These are phyloP conservation scores for Hapalemur alaotrensis DNA, from an alignment of 2,797 vertebrate species.

Conservation along the genomic window DNA sequence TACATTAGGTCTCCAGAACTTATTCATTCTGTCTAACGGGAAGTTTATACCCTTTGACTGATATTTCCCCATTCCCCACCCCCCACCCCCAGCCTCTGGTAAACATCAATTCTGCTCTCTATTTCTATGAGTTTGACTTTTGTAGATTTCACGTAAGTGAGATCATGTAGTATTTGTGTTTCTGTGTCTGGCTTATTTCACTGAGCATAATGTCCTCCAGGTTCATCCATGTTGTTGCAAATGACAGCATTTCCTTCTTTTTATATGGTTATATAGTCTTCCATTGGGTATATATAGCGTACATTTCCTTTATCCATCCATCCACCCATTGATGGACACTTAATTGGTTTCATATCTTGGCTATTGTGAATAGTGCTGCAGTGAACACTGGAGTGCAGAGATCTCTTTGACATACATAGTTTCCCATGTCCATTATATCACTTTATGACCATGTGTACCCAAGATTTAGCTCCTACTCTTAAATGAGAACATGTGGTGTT, in stretches of 20 bases:
- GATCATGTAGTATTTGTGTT: background rate
- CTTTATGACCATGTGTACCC: too few species aligned
- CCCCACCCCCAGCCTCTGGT: too few species aligned
- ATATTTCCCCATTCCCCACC: too few species aligned
- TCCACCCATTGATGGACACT: too few species aligned
- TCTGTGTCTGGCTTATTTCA: background rate
- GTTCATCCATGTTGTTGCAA: background rate
- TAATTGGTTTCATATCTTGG: background rate
- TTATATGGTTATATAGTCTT: background rate
- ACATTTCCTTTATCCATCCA: background rate
- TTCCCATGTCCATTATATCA: too few species aligned
- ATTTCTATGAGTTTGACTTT: background rate
- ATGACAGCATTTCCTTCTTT: background rate
- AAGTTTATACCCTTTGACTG: background rate
- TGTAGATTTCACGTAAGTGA: background rate
- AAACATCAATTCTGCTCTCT: background rate
- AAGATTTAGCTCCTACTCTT: too few species aligned
- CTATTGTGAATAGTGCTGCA: background rate
- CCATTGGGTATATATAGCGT: background rate
- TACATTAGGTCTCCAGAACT: background rate
- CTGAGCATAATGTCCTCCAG: background rate
- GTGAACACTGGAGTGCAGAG: background rate
- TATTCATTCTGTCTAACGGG: background rate
- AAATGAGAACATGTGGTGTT: too few species aligned
- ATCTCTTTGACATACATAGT: background rate